These are phyloP conservation scores for Cremastinae sp. DNA, from an alignment of 2,888 invertebrate species.

Conservation along the genomic window DNA sequence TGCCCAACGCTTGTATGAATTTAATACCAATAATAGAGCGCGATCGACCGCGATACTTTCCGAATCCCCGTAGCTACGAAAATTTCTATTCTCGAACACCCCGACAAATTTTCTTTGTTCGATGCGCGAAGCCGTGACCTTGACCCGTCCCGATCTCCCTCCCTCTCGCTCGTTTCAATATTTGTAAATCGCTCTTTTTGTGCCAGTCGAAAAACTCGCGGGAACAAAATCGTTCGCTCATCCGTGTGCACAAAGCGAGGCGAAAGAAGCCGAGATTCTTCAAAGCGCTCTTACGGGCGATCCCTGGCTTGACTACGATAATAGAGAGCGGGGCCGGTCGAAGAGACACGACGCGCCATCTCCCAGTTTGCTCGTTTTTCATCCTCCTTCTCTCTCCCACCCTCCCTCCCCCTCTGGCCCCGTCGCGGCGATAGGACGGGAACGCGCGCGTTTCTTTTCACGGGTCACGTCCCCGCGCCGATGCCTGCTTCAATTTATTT, in stretches of 20 bases:
- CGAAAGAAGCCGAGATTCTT: background rate
- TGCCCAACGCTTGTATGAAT: conserved; percentile 35
- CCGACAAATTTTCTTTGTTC: conserved; percentile 21
- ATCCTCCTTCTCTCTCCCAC: conserved; percentile 17
- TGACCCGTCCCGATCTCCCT: conserved; percentile 42
- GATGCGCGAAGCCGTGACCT: conserved; percentile 23
- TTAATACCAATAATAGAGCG: conserved; percentile 40
- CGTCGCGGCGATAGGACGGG: conserved; percentile 1
- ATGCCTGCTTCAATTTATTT: conserved; percentile 44
- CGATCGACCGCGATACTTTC: conserved; percentile 16
- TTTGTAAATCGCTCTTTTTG: conserved; percentile 6
- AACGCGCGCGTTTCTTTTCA: conserved; percentile 28
- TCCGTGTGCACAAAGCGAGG: conserved; percentile 16
- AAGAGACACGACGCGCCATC: conserved; percentile 31
- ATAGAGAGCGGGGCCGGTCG: conserved; percentile 51
- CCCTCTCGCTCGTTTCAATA: conserved; percentile 1
- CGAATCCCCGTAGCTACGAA: conserved; percentile 42
- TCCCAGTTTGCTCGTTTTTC: conserved; percentile 11
- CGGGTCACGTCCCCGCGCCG: conserved; percentile 52
- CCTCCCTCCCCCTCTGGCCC: background rate
- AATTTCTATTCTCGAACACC: background rate
- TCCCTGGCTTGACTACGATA: conserved; percentile 57
- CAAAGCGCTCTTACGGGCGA: conserved; percentile 27
- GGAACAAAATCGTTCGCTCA: conserved; percentile 12
- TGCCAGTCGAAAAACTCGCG: conserved; percentile 25